These are phyloP conservation scores for Pinna nobilis DNA, from an alignment of 1,140 invertebrate genomes.

Conservation along the genomic window DNA sequence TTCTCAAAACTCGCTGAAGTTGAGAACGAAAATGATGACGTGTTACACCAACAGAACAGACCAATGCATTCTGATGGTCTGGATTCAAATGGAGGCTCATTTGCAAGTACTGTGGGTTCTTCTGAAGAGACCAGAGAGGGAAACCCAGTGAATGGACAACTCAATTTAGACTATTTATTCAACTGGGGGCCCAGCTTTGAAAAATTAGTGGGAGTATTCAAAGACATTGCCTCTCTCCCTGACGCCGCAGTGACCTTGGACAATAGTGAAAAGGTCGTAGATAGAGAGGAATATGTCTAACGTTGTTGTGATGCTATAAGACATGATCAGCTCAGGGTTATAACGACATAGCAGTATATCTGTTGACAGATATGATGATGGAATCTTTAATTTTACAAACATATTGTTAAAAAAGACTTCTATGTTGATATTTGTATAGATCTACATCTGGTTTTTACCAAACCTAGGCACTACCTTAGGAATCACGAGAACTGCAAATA, in stretches of 20 bases:
- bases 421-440: no score
- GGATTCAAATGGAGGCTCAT: slow-evolving; percentile 93
- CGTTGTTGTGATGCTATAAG: no score
- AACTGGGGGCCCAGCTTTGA: slow-evolving; percentile 98
- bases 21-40: slow-evolving; percentile 76
- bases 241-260: slow-evolving; percentile 53
- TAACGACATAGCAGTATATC: neutral
- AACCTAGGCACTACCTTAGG: no score
- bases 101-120: slow-evolving; percentile 90
- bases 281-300: slow-evolving; percentile 58
- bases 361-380: slow-evolving; percentile 9
- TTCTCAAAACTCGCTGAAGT: slow-evolving; percentile 83
- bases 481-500: no score
- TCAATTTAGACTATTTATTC: slow-evolving; percentile 94
- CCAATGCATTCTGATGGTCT: slow-evolving; percentile 85
- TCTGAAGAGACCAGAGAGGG: slow-evolving; percentile 84
- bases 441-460: no score
- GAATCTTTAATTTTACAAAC: slow-evolving; percentile 3
- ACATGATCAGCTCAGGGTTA: no score
- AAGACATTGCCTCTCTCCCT: slow-evolving; percentile 95
- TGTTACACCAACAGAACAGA: slow-evolving; percentile 52
- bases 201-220: slow-evolving; percentile 94
- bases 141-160: slow-evolving; percentile 80
- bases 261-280: slow-evolving; percentile 27
- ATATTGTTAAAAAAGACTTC: no score